Percentiles rank a stretch among this genome's conserved stretches.
Conservation (phyloP, 2,797 vertebrate species). For the Ceyx erithaca region DNA sequence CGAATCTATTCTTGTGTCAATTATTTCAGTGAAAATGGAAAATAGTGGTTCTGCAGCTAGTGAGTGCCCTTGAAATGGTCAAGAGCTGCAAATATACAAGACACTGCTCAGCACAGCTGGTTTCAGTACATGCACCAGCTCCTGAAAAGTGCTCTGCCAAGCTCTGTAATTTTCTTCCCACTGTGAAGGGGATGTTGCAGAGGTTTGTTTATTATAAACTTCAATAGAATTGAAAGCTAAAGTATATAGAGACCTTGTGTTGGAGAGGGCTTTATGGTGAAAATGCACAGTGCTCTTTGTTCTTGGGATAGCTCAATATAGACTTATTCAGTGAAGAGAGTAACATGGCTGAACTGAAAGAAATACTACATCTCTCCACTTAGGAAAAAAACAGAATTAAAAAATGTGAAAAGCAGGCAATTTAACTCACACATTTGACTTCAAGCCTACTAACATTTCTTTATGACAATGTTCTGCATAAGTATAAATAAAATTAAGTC, state of each 20-base stretch:
- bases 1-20: constrained; percentile 38
- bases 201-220: constrained; percentile 35
- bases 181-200: neutral
- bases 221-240: neutral
- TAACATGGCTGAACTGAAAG: neutral
- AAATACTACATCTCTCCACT: neutral
- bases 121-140: neutral
- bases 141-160: neutral
- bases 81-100: neutral
- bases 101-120: constrained; percentile 2
- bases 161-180: constrained; percentile 26
- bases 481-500: neutral
- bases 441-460: neutral
- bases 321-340: neutral
- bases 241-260: neutral
- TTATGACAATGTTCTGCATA: neutral
- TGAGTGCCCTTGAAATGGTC: constrained; percentile 35
- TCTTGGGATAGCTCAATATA: neutral
- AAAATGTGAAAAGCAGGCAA: neutral
- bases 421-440: neutral
- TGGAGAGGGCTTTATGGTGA: neutral
- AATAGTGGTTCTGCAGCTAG: neutral
- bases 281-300: neutral
- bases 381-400: constrained; percentile 34
- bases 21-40: constrained; percentile 43